Percentiles rank a stretch among this genome's conserved stretches.
These are phyloP conservation scores for Amphibalanus amphitrite DNA, from an alignment of 1,140 invertebrate species.

Conservation along the genomic window DNA sequence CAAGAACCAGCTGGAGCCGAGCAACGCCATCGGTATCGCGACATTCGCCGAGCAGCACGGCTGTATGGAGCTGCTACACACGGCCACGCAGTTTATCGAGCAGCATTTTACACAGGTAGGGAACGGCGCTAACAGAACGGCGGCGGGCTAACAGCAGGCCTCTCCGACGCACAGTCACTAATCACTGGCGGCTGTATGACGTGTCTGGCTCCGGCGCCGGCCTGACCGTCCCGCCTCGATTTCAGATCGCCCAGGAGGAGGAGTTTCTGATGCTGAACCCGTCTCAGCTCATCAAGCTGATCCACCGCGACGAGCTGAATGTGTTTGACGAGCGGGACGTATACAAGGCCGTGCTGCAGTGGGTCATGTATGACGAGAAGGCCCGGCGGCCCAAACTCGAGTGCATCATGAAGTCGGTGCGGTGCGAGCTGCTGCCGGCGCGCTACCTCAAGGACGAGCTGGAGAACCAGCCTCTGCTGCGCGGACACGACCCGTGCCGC, in stretches of 20 bases:
- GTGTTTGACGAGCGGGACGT: constrained; percentile 78
- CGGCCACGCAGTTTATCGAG: constrained; percentile 75
- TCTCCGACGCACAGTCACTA: no score
- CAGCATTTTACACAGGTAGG: constrained; percentile 66
- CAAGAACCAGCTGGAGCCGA: constrained; percentile 76
- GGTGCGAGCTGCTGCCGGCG: constrained; percentile 80
- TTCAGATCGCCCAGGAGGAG: constrained; percentile 65
- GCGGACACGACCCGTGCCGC: constrained; percentile 66
- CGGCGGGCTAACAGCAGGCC: no score
- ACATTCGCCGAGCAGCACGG: constrained; percentile 82
- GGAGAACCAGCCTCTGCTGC: constrained; percentile 71
- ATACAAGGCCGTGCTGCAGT: constrained; percentile 76
- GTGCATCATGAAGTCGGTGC: constrained; percentile 62
- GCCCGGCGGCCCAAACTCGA: constrained; percentile 65
- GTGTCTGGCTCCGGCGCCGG: no score
- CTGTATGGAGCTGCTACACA: constrained; percentile 59
- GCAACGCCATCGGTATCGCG: constrained; percentile 80
- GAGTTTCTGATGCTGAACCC: constrained; percentile 68
- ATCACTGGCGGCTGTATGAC: no score
- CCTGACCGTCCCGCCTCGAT: background rate
- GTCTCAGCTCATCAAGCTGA: constrained; percentile 56
- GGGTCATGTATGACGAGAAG: constrained; percentile 66
- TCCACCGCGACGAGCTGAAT: constrained; percentile 72
- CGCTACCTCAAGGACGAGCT: constrained; percentile 75
- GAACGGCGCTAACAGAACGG: no score